Base-by-base conservation (phyloP, 2,113 vertebrate species). In the Paedocypris sp. region DNA sequence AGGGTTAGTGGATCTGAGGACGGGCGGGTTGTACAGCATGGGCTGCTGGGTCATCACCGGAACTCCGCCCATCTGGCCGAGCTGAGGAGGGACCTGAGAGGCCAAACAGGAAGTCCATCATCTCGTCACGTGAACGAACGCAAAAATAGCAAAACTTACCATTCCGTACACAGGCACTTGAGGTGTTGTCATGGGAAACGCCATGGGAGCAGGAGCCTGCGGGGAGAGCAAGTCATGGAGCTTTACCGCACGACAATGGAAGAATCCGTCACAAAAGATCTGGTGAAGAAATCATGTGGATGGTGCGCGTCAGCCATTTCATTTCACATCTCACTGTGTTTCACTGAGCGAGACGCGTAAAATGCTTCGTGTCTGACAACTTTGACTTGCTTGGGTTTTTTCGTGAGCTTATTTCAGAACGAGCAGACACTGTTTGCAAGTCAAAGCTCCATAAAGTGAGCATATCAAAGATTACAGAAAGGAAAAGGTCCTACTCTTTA, bases 121-220 rank as follows among this genome's bases (percentile, higher is more conserved):
- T 35, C 18, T 22, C 8, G 15, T 19, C 25, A 35, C 22, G 10
- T 2, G 3, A 8, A 16, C 29, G 3, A 15, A n/a, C 20, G 31
- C n/a, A 25, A 6, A 38, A 35, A 15, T 35, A 5, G 26, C 13
- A 18, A 42, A 31, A 58, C 90, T 89, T 77, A 93, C 91, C 91
- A 93, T 91, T 88, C 90, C 88, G 80, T 91, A 93, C 68, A 90
- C 78, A 91, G 90, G 90, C 88, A 91, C 88, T 91, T 94, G 89
- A 73, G 90, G 86, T 77, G 89, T 86, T 71, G 87, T 86, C 86
- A 90, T 72, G 63, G 89, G 87, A 73, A 88, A 92, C 25, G 86
- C 66, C 69, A 90, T 79, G 48, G 89, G 85, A 73, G 89, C 83
- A 59, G 88, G 87, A 82, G 88, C 87, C 83, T 86, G 60, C 73